Base-by-base conservation (phyloP, 2,888 invertebrate genomes). In the Keiferia lycopersicella region DNA sequence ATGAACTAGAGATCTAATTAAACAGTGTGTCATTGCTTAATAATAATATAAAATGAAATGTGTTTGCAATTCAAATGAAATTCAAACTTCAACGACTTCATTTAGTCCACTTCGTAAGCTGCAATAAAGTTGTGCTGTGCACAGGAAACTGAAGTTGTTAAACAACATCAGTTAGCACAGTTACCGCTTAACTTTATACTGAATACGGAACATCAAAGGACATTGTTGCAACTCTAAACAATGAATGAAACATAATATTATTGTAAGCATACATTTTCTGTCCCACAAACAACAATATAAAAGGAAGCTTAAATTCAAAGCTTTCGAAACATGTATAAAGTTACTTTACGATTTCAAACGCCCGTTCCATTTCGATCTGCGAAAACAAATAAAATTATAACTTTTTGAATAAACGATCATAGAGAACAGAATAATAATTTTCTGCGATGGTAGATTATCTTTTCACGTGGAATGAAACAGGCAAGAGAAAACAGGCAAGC, bases 401-500 rank as follows among this genome's bases (percentile, higher is more conserved):
- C 7, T 1, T n/a, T 45, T 45, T 1, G 6, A 45, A 45, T 16
- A 4, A 45, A 41, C 45, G n/a, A 45, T 41, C n/a, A 8, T 16
- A 45, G 14, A 41, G n/a, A 45, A 45, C 45, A 45, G 45, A 45
- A 45, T 45, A 45, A 45, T 45, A 45, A 45, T n/a, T 45, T 45
- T 45, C 45, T 45, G 45, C 45, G 16, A n/a, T 16, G 45, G 57
- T 34, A 57, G 57, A 57, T 57, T 58, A 58, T 58, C 20, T 18
- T 20, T 20, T 58, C 38, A 39, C 38, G 16, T 34, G 38, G 38
- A 57, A 18, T 38, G 14, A 12, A 20, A n/a, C n/a, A n/a, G n/a
- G n/a, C n/a, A n/a, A n/a, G n/a, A n/a, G n/a, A n/a, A n/a, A n/a
- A n/a, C n/a, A n/a, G n/a, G n/a, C n/a, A n/a, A n/a, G n/a, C n/a